These are phyloP conservation scores for Phylloscopus trochilus DNA, from an alignment of 2,113 vertebrate genomes.

Conservation along the genomic window DNA sequence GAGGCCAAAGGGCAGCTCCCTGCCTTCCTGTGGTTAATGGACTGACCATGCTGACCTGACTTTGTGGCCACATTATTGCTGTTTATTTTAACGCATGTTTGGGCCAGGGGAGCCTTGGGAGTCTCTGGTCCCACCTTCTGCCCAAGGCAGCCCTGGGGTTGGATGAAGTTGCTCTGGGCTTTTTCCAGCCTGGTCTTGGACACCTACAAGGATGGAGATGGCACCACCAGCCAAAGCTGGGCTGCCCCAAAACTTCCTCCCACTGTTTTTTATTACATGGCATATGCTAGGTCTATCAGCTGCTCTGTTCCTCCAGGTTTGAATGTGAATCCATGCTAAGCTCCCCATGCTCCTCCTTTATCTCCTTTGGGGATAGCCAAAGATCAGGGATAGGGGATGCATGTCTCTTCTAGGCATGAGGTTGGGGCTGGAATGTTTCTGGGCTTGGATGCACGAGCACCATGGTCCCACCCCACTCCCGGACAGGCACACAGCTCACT, in stretches of 20 bases:
- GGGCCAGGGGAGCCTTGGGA: neutral
- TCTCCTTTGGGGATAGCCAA: neutral
- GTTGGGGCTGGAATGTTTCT: neutral
- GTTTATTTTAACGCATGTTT: neutral
- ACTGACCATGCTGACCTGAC: rapidly evolving
- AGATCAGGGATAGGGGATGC: neutral
- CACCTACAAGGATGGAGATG: neutral
- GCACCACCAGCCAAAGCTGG: neutral
- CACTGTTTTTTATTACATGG: neutral
- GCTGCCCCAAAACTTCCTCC: neutral
- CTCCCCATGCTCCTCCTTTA: rapidly evolving
- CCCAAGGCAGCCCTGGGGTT: neutral
- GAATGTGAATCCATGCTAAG: neutral
- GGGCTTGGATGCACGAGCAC: neutral
- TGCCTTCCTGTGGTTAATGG: neutral
- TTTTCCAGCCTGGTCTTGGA: neutral
- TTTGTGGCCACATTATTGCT: neutral
- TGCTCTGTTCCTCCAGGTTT: neutral
- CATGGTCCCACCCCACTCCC: neutral
- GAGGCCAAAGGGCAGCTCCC: neutral
- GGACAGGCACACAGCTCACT: neutral
- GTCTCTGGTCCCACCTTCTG: neutral
- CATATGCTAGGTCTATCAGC: neutral
- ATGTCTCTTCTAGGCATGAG: rapidly evolving
- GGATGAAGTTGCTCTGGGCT: neutral